These are phyloP conservation scores for Amphipyra tragopoginis DNA, from an alignment of 2,888 invertebrate genomes.

Conservation along the genomic window DNA sequence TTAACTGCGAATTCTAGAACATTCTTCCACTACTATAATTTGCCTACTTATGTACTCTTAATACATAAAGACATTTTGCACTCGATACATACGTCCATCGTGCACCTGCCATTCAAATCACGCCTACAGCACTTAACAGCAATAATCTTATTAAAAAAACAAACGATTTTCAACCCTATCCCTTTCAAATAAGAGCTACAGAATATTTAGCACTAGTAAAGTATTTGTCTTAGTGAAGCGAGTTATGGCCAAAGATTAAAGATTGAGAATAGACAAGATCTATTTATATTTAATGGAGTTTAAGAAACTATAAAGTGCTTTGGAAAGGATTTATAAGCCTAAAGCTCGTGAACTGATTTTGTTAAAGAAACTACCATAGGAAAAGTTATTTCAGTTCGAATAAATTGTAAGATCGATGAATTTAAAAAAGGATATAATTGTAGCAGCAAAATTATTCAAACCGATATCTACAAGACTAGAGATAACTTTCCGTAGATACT, in stretches of 20 bases:
- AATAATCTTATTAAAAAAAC: conserved; percentile 30
- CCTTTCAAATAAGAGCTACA: conserved; percentile 28
- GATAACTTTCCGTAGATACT: too few species aligned
- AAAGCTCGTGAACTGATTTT: too few species aligned
- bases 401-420: too few species aligned
- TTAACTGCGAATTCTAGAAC: conserved; percentile 1
- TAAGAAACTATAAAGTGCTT: neutral
- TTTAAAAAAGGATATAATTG: too few species aligned
- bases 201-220: conserved; percentile 41
- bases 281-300: conserved; percentile 2
- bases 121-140: conserved; percentile 72
- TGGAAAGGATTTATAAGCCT: neutral
- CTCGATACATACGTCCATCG: conserved; percentile 62
- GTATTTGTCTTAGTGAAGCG: conserved; percentile 57
- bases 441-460: too few species aligned
- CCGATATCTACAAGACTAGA: too few species aligned
- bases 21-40: conserved; percentile 20
- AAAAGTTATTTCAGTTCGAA: too few species aligned
- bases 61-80: conserved; percentile 74
- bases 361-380: too few species aligned
- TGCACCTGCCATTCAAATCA: conserved; percentile 84
- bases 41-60: conserved; percentile 43
- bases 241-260: conserved; percentile 62
- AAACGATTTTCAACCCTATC: conserved; percentile 31
- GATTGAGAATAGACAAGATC: conserved; percentile 21